Base-by-base conservation (phyloP, 1,140 invertebrate genomes). In the Pseudomyrmex sp. region DNA sequence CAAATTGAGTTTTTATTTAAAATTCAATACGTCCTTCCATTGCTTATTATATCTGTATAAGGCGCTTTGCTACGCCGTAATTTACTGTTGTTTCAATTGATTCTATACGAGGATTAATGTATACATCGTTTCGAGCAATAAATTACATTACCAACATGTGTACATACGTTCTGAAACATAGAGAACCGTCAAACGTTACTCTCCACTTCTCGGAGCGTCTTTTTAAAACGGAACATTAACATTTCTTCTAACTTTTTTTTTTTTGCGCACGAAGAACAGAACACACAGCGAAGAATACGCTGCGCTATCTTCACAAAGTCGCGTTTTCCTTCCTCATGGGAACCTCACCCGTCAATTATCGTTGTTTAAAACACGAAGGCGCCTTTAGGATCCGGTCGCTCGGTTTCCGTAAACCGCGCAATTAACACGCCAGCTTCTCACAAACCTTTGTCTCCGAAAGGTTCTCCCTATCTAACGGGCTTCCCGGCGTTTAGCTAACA, bases 301-400 rank as follows among this genome's bases (percentile, higher is more conserved):
- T 35, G 70, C 63, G 61, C 63, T 65, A 75, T 86, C 82, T 86
- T 23, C 84, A 59, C 18, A 52, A 52, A 35, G 48, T 63, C 46
- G 73, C 15, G 15, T 75, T 26, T 52, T n/a, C 18, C 35, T 59
- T 54, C 65, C 52, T 59, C 82, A 65, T 88, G 87, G 72, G 87
- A 88, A 88, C 75, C 5, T 85, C 35, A 20, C 61, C 35, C 80
- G 58, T 66, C 66, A 79, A 85, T 72, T 18, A 70, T 58, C 12
- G 65, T 68, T 58, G 13, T 83, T 69, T 72, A 63, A 44, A 76
- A 76, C 44, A 18, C 52, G 66, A 69, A 72, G n/a, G 46, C 52
- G 58, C 73, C 48, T 85, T 79, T 84, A 70, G 61, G 62, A 48
- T 52, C 58, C 26, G 50, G 48, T 82, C 61, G 59, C 66, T 82